These are phyloP conservation scores for Channallabes apus DNA, from an alignment of 2,797 vertebrate species.

Conservation along the genomic window DNA sequence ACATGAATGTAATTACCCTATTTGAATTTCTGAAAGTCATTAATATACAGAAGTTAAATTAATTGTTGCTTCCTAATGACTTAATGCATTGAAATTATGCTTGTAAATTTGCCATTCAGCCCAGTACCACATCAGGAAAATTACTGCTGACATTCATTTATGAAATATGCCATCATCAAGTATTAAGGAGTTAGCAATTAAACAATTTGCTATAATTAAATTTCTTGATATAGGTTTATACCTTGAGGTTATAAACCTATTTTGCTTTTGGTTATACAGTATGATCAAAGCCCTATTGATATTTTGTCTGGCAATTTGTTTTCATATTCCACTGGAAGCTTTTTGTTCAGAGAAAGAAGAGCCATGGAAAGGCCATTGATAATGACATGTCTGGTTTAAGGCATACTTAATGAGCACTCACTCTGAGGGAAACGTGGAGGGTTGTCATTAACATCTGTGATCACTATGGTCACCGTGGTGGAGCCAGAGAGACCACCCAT, in stretches of 20 bases:
- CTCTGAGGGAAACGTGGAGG: constrained; percentile 96
- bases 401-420: constrained; percentile 70
- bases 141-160: neutral
- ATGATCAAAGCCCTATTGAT: neutral
- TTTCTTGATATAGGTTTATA: neutral
- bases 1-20: neutral
- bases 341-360: neutral
- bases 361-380: constrained; percentile 7
- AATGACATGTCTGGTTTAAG: constrained; percentile 50
- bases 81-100: neutral
- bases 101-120: neutral
- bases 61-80: neutral
- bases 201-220: neutral
- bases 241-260: neutral
- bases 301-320: constrained; percentile 4
- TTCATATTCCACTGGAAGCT: constrained; percentile 6
- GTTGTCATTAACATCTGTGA: constrained; percentile 98
- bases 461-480: constrained; percentile 96
- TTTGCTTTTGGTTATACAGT: neutral
- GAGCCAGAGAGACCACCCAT: constrained; percentile 96
- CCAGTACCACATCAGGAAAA: neutral
- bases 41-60: neutral
- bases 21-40: neutral
- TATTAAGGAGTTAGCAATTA: neutral
- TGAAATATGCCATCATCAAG: neutral